These are phyloP conservation scores for Chaetura pelagica DNA, from an alignment of 2,113 vertebrate species.

Conservation along the genomic window DNA sequence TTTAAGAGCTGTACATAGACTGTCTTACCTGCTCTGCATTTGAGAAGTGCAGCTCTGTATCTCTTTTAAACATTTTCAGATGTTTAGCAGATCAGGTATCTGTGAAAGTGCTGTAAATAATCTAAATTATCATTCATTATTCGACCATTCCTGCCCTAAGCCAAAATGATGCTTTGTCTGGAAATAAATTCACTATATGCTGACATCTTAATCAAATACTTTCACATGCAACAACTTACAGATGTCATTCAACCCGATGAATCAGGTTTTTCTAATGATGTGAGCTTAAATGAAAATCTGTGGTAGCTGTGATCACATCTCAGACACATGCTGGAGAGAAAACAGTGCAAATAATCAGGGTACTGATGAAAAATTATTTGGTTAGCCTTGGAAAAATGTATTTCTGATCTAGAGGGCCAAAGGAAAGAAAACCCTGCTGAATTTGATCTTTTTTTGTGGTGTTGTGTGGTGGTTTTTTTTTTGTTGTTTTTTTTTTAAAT, in stretches of 20 bases:
- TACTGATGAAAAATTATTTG: not conserved
- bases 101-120: not conserved
- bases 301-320: not conserved
- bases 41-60: not conserved
- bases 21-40: not conserved
- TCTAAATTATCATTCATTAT: slow-evolving; percentile 45
- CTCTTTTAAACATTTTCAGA: slow-evolving; percentile 34
- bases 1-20: not conserved
- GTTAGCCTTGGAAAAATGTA: not conserved
- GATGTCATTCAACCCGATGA: not conserved
- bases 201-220: slow-evolving; percentile 38
- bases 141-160: not conserved
- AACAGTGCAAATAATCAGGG: not conserved
- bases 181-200: not conserved
- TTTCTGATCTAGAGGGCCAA: not conserved
- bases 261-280: slow-evolving; percentile 50
- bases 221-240: not conserved
- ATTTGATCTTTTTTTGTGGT: not conserved
- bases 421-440: not conserved
- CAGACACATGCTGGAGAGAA: not conserved
- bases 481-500: not conserved
- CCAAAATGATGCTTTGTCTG: slow-evolving; percentile 13
- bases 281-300: slow-evolving; percentile 19
- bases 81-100: slow-evolving; percentile 21
- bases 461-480: not conserved